Evolutionary conservation across 2,113 vertebrate genomes (phyloP), one percentile per base, ranked within the genome.

Genomic region (Megaleporinus macrocephalus): DNA sequence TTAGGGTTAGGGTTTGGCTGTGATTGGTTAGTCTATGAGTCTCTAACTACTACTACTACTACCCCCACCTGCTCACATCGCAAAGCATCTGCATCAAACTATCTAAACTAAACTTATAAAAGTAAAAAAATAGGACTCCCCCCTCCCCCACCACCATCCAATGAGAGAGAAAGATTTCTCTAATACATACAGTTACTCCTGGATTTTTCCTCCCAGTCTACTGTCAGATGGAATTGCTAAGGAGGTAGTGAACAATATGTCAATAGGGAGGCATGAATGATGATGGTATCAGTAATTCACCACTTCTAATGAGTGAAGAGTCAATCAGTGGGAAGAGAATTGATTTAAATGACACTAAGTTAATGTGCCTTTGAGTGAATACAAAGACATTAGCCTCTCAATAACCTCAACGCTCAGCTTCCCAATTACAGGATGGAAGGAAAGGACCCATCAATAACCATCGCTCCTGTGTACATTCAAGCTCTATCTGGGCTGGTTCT

Each of bases 401-500:
- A 18, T 36, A 68, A 68, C 29, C 20, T 68, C 24, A 36, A 36
- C 16, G 7, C 18, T 57, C 18, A 57, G 53, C 20, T 44, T 44
- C 2, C 36, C 22, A 44, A 14, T 70, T 68, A 68, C 16, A 36
- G 65, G 36, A 68, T 20, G 65, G 30, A 33, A 36, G 65, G 65
- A n/a, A 68, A 68, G 22, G 14, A 24, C 33, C 66, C n/a, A 70
- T 44, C 22, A 70, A 44, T 70, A 70, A 70, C 41, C 66, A 22
- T 36, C 22, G 16, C 36, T 68, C 65, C 65, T 68, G 65, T 36
- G 6, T 18, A 36, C 5, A 68, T 20, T 1, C 11, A 13, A 69
- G 33, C 9, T 69, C 20, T 18, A 33, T 68, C 29, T 36, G 65
- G 65, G 30, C 20, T 24, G 33, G 33, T n/a, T 70, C 66, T 70